phyloP scores from a whole-genome alignment of 2,113 vertebrate species.

The Myanophis thanlyinensis region DNA sequence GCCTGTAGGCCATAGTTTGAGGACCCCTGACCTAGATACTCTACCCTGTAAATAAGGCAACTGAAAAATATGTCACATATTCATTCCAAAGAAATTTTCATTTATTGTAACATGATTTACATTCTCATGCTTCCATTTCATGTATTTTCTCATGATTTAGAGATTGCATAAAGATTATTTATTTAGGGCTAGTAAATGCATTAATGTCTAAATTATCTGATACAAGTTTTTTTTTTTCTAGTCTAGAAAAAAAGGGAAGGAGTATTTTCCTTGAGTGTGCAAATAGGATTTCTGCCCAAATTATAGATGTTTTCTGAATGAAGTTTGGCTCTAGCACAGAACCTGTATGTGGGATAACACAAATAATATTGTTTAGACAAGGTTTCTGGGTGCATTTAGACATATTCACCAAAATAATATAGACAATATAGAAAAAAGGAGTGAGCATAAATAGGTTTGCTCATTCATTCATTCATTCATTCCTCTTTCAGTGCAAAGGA shows the following conservation, averaged over 20 bases:
- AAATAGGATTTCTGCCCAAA: background rate
- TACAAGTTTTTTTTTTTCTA: background rate
- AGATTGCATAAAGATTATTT: background rate
- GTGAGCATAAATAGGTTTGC: background rate
- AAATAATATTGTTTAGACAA: background rate
- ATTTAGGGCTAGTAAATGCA: background rate
- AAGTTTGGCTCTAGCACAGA: background rate
- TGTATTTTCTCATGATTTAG: background rate
- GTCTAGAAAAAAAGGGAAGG: background rate
- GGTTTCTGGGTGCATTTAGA: background rate
- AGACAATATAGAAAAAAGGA: background rate
- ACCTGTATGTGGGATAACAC: background rate
- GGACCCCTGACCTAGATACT: background rate
- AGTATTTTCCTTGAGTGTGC: background rate
- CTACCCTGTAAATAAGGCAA: background rate
- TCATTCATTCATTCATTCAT: background rate
- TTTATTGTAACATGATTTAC: background rate
- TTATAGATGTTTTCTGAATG: background rate
- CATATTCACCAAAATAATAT: background rate
- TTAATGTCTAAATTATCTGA: background rate
- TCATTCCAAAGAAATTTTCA: background rate
- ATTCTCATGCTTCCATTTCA: background rate
- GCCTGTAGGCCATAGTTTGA: too few relatives aligned
- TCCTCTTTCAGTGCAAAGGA: background rate
- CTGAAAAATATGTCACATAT: background rate